Conservation (phyloP, 2,888 invertebrate species). For the Drosophila paramelanica region DNA sequence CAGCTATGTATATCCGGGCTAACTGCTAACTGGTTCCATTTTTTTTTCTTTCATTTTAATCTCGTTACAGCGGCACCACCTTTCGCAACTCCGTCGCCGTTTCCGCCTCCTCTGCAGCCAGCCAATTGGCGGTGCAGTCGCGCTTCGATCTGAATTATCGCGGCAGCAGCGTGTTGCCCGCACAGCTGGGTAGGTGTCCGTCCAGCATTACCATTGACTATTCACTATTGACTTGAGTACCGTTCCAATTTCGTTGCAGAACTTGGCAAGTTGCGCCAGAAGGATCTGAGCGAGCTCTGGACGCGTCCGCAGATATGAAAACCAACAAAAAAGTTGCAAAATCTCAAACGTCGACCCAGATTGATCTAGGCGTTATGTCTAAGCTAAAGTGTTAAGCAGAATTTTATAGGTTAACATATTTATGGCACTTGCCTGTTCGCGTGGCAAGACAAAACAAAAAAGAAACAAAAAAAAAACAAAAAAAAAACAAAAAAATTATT, state of each 20-base stretch:
- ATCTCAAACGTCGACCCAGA: slow-evolving; percentile 60
- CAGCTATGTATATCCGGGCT: not conserved
- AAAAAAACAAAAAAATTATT: not conserved
- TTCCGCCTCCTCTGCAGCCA: slow-evolving; percentile 62
- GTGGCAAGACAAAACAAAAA: not conserved
- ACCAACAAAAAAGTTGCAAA: slow-evolving; percentile 41
- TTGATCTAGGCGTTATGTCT: slow-evolving; percentile 34
- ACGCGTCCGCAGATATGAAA: slow-evolving; percentile 82
- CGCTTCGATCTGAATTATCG: slow-evolving; percentile 78
- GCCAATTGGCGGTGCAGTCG: slow-evolving; percentile 76
- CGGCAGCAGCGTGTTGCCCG: slow-evolving; percentile 62
- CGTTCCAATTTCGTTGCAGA: slow-evolving; percentile 50
- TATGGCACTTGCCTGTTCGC: slow-evolving; percentile 29
- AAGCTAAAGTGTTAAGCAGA: slow-evolving; percentile 34
- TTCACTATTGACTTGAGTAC: not conserved
- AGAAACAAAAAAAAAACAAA: not conserved
- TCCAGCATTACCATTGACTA: too few species aligned
- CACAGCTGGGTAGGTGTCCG: slow-evolving; percentile 67
- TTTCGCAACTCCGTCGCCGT: slow-evolving; percentile 72
- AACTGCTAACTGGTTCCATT: not conserved
- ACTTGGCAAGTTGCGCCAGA: slow-evolving; percentile 80
- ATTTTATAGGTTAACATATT: slow-evolving; percentile 38
- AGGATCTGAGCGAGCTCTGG: slow-evolving; percentile 82
- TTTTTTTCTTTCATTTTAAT: not conserved
- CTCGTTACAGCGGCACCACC: slow-evolving; percentile 63